phyloP scores from a whole-genome alignment of 2,113 vertebrate genomes.

The Hemiprocne comata region DNA sequence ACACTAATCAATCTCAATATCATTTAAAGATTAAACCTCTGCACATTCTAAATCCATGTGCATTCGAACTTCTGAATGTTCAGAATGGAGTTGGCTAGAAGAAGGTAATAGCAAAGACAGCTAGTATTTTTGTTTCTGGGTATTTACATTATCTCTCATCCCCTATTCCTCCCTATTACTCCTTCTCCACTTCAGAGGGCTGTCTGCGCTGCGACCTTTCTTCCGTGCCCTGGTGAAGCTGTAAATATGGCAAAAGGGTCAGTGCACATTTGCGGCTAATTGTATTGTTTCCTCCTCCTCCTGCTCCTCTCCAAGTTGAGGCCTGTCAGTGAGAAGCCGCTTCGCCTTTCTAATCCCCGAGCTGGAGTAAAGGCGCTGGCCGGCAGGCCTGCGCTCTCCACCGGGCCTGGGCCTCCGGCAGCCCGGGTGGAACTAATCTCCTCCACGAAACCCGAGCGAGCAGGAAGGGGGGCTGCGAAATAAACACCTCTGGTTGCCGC shows the following conservation, averaged over 20 bases:
- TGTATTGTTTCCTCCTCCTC: conserved; percentile 78
- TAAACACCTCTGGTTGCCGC: conserved; percentile 29
- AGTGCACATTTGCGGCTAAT: conserved; percentile 49
- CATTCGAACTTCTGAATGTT: conserved; percentile 13
- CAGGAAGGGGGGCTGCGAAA: conserved; percentile 13
- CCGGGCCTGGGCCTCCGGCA: conserved; percentile 76
- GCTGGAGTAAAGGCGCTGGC: conserved; percentile 89
- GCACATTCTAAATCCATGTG: not conserved
- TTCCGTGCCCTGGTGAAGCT: conserved; percentile 66
- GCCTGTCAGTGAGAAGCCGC: conserved; percentile 78
- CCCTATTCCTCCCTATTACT: not conserved
- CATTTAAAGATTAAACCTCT: not conserved
- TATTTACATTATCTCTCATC: conserved; percentile 16
- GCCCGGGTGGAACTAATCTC: conserved; percentile 51
- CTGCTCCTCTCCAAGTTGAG: conserved; percentile 70
- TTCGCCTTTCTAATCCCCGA: conserved; percentile 86
- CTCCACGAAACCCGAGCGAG: conserved; percentile 5
- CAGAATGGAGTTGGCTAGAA: not conserved
- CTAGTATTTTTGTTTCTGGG: not conserved
- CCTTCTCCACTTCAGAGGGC: not conserved
- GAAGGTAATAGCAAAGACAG: not conserved
- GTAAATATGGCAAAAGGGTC: conserved; percentile 73
- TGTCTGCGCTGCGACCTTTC: conserved; percentile 61
- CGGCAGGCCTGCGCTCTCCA: conserved; percentile 88
- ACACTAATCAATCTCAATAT: not conserved